Evolutionary conservation across 2,888 invertebrate genomes (phyloP), one percentile per base, ranked within the genome.

Genomic region (Xylota segnis): DNA sequence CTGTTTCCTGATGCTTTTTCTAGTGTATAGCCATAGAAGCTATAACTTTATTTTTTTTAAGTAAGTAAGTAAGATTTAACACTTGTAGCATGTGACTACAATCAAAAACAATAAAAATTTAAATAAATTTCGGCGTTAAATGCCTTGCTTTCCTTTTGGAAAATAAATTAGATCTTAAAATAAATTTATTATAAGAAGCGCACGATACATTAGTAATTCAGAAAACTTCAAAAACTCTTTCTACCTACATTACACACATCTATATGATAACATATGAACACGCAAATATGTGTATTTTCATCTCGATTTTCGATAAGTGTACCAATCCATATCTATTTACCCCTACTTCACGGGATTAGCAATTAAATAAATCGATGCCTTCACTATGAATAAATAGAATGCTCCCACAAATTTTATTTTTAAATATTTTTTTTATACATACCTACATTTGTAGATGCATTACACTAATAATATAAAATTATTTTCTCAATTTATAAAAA

Each of bases 401-500:
- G 54, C 40, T 52, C 52, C 45, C 50, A 59, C 37, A 65, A 71
- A 58, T 10, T 70, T 52, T 63, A 47, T 54, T 47, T 40, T 45
- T 9, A n/a, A n/a, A n/a, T n/a, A n/a, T n/a, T 9, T 47, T 71
- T 56, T 50, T 12, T 43, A 1, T 23, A 23, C 23, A 23, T 23
- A 23, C 23, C 1, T n/a, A n/a, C n/a, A n/a, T n/a, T n/a, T n/a
- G n/a, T 12, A 45, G 40, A 45, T 27, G 56, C 16, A 50, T 14
- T 37, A 63, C 29, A 58, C 16, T 29, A 32, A 72, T 27, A 72
- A 16, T 34, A 74, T 10, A 72, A 71, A 58, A 47, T 23, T 32
- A 61, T 34, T 59, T 68, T 76, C 32, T 59, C 4, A 45, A 34
- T 23, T 54, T 40, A 47, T 52, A 52, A 50, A 12, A 37, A 50